Percentiles rank a stretch among this genome's conserved stretches.
phyloP scores from a whole-genome alignment of 2,888 invertebrate species.

The Melinopterus prodromus region DNA sequence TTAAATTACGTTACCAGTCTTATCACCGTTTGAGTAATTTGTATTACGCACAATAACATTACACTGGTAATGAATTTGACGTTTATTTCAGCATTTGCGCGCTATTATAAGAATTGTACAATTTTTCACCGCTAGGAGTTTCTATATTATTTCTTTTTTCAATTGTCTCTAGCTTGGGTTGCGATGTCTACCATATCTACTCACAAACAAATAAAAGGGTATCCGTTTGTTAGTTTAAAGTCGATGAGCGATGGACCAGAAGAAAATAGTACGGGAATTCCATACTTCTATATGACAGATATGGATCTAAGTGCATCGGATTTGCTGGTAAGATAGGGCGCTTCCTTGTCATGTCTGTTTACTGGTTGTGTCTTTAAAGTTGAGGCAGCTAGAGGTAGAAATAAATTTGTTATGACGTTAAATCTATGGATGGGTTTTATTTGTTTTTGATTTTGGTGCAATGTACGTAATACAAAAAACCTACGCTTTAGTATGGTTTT shows the following conservation, averaged over 20 bases:
- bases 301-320: conserved; percentile 75
- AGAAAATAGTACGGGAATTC: conserved; percentile 72
- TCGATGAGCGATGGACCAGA: conserved; percentile 75
- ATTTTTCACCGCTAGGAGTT: no score
- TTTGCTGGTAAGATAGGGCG: conserved; percentile 64
- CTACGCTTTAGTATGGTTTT: no score
- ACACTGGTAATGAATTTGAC: neutral
- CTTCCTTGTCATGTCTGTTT: no score
- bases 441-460: no score
- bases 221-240: conserved; percentile 74
- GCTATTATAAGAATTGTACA: no score
- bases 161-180: conserved; percentile 69
- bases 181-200: conserved; percentile 75
- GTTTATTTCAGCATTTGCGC: no score
- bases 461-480: no score
- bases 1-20: neutral
- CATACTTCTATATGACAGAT: conserved; percentile 78
- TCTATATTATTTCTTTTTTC: neutral
- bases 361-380: neutral
- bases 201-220: conserved; percentile 66
- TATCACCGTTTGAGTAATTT: neutral
- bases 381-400: no score
- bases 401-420: no score
- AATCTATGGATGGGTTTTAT: no score
- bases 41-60: neutral